Evolutionary conservation across 2,113 vertebrate genomes (phyloP), one percentile per base, ranked within the genome.

Genomic region (Cryptoleucopteryx plumbea): DNA sequence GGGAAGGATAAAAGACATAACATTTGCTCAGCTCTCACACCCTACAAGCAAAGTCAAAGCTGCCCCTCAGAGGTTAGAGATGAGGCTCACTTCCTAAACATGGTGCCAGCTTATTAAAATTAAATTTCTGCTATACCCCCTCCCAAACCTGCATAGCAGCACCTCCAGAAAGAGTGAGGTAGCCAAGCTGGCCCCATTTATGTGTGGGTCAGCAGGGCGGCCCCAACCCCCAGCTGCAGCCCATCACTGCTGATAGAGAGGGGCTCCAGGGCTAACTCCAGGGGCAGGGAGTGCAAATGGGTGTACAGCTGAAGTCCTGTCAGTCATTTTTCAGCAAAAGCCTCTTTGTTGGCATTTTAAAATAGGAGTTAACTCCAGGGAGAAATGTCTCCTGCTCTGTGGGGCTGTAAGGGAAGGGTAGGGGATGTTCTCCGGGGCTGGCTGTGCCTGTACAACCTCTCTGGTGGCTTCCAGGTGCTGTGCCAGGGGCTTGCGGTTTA

Each of bases 121-220:
- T 14, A 55, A 32, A 66, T 55, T 74, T 52, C 32, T 71, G 50
- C 31, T 66, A 2, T 42, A 3, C 10, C 19, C 55, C 10, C 65
- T 79, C 65, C 82, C 38, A 58, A 4, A 48, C 22, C 78, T 45
- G 6, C 62, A 40, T 2, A 55, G 61, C 47, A 94, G 66, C 62
- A 21, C 5, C 15, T 25, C 21, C 19, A 43, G 20, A 53, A 8
- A n/a, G 8, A 2, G 1, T 16, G 0, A 16, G 7, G 11, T 1
- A 22, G 18, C 27, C 13, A n/a, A 50, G 14, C 34, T 82, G 73
- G 55, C 48, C 75, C 62, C 67, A 73, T 93, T 82, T 91, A 27
- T 89, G 5, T 50, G 38, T 74, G 55, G 43, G 55, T 10, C 31
- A 31, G 42, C 0, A 6, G 40, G 15, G 56, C 0, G 2, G 40